A percentile compares a stretch with the other conserved stretches of the same genome.
phyloP scores from a whole-genome alignment of 37 sponge, comb jelly and placozoan species.

The Agelas oroides region DNA sequence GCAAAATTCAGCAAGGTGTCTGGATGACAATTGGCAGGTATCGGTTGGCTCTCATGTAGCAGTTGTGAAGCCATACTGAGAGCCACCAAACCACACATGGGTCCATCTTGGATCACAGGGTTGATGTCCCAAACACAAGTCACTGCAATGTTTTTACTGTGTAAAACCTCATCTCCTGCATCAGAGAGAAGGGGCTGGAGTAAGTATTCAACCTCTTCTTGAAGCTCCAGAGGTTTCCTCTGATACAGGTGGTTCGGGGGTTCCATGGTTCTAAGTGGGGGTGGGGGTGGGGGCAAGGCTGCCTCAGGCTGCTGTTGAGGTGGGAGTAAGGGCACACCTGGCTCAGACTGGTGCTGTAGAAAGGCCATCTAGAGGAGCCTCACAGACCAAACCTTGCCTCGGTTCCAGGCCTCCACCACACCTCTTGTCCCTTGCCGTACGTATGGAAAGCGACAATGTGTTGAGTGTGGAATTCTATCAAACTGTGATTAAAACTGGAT shows the following conservation, averaged over 20 bases:
- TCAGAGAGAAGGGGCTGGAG: neutral
- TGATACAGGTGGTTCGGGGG: neutral
- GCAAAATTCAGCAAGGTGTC: slow-evolving; percentile 23
- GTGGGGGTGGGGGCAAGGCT: neutral
- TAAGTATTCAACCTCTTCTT: neutral
- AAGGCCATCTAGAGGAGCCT: too few species aligned
- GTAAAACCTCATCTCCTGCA: neutral
- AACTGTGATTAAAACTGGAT: too few species aligned
- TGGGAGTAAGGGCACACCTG: too few species aligned
- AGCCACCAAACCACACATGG: slow-evolving; percentile 69
- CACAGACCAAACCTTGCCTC: too few species aligned
- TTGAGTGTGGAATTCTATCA: too few species aligned
- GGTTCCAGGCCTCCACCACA: too few species aligned
- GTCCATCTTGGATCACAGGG: slow-evolving; percentile 50
- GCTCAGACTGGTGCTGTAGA: too few species aligned
- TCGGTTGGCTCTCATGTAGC: neutral
- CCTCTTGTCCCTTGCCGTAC: too few species aligned
- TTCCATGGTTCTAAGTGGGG: neutral
- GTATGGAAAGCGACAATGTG: too few species aligned
- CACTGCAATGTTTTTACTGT: neutral
- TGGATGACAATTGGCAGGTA: slow-evolving; percentile 5
- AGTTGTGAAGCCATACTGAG: slow-evolving; percentile 52
- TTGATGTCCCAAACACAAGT: slow-evolving; percentile 1
- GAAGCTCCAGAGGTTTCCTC: neutral
- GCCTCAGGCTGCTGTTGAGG: too few species aligned